Percentiles rank a stretch among this genome's conserved stretches.
phyloP scores from a whole-genome alignment of 2,888 invertebrate genomes.

The Plemyria rubiginata region DNA sequence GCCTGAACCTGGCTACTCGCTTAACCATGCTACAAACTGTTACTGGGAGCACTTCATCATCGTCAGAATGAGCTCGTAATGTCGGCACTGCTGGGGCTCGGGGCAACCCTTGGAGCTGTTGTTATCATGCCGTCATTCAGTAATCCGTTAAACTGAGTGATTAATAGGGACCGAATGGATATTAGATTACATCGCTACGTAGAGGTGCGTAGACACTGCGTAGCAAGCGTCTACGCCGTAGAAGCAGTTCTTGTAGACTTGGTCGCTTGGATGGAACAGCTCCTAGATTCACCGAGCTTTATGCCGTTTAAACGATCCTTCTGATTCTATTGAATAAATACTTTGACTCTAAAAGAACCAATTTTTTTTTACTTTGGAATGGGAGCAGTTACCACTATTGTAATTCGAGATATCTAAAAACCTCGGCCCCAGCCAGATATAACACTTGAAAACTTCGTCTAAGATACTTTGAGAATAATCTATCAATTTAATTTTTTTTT shows the following conservation, averaged over 20 bases:
- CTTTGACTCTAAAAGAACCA: too few species aligned
- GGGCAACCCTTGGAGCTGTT: neutral
- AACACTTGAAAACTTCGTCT: too few species aligned
- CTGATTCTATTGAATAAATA: too few species aligned
- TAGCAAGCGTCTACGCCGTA: slow-evolving; percentile 7
- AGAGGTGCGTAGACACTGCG: neutral
- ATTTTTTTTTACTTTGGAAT: too few species aligned
- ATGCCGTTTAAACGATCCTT: too few species aligned
- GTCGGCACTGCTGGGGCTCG: slow-evolving; percentile 9
- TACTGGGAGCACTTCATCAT: slow-evolving; percentile 14
- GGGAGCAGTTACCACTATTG: too few species aligned
- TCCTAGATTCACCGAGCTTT: too few species aligned
- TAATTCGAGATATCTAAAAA: too few species aligned
- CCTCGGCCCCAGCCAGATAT: too few species aligned
- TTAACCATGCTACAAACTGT: slow-evolving; percentile 22
- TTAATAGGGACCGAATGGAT: neutral
- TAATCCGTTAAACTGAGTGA: neutral
- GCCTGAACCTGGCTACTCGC: slow-evolving; percentile 17
- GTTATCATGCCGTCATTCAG: neutral
- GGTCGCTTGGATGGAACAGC: too few species aligned
- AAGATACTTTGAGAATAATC: too few species aligned
- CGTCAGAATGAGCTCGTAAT: slow-evolving; percentile 12
- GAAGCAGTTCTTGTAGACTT: neutral
- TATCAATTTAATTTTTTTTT: too few species aligned
- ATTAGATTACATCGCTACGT: neutral